Conservation (phyloP, 1,140 invertebrate species). For the Diorhabda carinulata region DNA sequence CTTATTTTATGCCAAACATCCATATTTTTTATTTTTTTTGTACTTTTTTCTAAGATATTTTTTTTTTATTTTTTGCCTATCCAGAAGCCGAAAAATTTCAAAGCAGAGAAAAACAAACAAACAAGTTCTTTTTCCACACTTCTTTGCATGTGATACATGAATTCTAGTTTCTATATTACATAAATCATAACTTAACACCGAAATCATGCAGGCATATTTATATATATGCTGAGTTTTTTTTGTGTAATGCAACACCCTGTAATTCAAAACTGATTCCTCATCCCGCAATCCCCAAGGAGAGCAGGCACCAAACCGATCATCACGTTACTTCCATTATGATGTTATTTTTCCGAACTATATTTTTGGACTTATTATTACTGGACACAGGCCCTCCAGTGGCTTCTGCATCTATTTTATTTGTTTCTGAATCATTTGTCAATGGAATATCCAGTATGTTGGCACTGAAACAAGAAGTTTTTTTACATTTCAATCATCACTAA, state of each 20-base stretch:
- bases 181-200: conserved; percentile 13
- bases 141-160: conserved; percentile 20
- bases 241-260: conserved; percentile 13
- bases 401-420: conserved; percentile 26
- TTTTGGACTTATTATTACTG: conserved; percentile 40
- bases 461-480: conserved; percentile 33
- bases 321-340: conserved; percentile 48
- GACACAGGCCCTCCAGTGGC: conserved; percentile 28
- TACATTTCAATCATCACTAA: too few species aligned
- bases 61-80: too few species aligned
- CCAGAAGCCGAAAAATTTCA: background rate
- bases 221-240: conserved; percentile 9
- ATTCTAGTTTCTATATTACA: conserved; percentile 16
- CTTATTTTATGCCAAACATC: too few species aligned
- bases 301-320: conserved; percentile 39
- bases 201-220: conserved; percentile 13
- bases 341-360: conserved; percentile 44
- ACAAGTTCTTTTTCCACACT: conserved; percentile 5
- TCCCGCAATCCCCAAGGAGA: conserved; percentile 20
- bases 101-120: conserved; percentile 9
- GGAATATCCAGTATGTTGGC: conserved; percentile 47
- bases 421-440: conserved; percentile 40
- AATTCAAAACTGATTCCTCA: conserved; percentile 14
- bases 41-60: too few species aligned
- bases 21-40: too few species aligned